Evolutionary conservation across 2,113 vertebrate species (phyloP).

Genomic region (Austrofundulus limnaeus): DNA sequence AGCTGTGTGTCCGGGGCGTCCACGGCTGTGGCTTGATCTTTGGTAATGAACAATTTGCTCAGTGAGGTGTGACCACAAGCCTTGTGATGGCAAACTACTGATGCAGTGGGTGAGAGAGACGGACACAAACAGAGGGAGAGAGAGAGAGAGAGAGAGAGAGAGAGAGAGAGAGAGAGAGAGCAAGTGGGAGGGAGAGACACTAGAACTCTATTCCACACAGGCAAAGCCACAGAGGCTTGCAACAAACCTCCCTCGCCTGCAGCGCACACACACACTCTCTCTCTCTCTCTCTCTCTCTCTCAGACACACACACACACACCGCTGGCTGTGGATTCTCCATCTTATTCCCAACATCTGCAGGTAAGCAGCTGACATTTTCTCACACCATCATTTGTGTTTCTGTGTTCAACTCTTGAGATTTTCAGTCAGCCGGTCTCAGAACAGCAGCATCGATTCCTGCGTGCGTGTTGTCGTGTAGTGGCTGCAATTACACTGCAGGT

Average conservation of each 20-base stretch:
- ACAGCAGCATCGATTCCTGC: slow-evolving; percentile 19
- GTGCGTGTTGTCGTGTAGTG: slow-evolving; percentile 21
- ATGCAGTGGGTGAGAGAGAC: slow-evolving; percentile 61
- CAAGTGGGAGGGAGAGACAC: slow-evolving; percentile 50
- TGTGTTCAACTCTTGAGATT: slow-evolving; percentile 17
- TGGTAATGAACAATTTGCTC: slow-evolving; percentile 75
- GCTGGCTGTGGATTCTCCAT: slow-evolving; percentile 60
- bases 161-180: slow-evolving; percentile 25
- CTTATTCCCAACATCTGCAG: slow-evolving; percentile 50
- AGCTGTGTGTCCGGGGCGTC: slow-evolving; percentile 38
- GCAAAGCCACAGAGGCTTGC: slow-evolving; percentile 62
- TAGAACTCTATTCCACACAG: slow-evolving; percentile 69
- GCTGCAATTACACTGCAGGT: slow-evolving; percentile 27
- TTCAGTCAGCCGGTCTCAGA: slow-evolving; percentile 28
- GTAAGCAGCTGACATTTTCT: slow-evolving; percentile 54
- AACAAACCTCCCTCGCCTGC: slow-evolving; percentile 61
- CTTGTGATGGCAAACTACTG: slow-evolving; percentile 71
- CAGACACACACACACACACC: slow-evolving; percentile 39
- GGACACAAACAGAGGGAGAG: slow-evolving; percentile 28
- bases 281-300: too few species aligned
- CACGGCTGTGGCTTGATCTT: slow-evolving; percentile 37
- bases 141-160: slow-evolving; percentile 31
- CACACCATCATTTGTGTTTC: slow-evolving; percentile 3
- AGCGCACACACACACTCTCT: slow-evolving; percentile 48
- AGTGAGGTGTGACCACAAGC: slow-evolving; percentile 75